Base-by-base conservation (phyloP, 2,797 vertebrate genomes). In the Dromococcyx pavoninus region DNA sequence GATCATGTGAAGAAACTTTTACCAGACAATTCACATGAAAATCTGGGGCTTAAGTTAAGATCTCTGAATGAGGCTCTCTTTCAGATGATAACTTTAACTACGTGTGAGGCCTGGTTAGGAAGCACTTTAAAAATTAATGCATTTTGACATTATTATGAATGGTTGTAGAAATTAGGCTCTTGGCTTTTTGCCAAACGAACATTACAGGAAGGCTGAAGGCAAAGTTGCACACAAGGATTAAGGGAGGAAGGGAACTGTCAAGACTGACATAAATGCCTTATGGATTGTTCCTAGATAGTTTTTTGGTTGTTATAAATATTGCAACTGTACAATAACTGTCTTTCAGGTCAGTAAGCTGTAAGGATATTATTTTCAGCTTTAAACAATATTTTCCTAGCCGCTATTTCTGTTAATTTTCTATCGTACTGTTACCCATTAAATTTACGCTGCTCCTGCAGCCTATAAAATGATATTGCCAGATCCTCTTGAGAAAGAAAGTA, bases 81-180 rank as follows among this genome's bases (percentile, higher is more conserved):
- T 85, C 44, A 78, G 35, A 54, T 5, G 7, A 56, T 64, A 72
- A 72, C 8, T 80, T 94, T 70, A 88, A 77, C 94, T 91, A 79
- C 30, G 74, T 84, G 19, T 58, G 44, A 88, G 27, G 30, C 25
- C 22, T 82, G 39, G 16, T 16, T 61, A 88, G 69, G 18, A 83
- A 83, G 18, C 27, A 94, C 54, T 90, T 93, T 67, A 85, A 96
- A 88, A 92, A 91, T 91, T 64, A 85, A 95, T 95, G 17, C 11
- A 12, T 66, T 77, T 60, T 81, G 80, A 81, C 65, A 93, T 51
- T 50, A 70, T 92, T 88, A 87, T 90, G 77, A 92, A 94, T 83
- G 44, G 19, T n/a, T 89, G 60, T 35, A 81, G 50, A 76, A 94
- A 93, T 85, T 73, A 84, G 5, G 24, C 17, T 53, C 6, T 17